These are phyloP conservation scores for Hyposoter didymator DNA, from an alignment of 2,888 invertebrate species.

Conservation along the genomic window DNA sequence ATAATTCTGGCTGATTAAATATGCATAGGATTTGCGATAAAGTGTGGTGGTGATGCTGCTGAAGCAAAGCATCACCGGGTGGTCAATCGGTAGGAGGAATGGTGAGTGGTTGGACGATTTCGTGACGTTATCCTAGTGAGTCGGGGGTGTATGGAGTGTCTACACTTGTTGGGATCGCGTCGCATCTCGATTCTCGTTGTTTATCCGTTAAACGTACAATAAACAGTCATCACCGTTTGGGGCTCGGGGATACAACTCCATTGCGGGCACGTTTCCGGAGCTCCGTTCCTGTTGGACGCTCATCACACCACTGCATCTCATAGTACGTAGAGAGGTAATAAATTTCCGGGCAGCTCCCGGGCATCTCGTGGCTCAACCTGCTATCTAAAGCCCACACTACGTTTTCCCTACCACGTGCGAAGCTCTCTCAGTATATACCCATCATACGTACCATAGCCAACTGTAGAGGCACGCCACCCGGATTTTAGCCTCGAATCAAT, in stretches of 20 bases:
- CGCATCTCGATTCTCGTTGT: constrained; percentile 73
- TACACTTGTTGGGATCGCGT: constrained; percentile 54
- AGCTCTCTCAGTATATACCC: constrained; percentile 28
- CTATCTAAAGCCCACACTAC: constrained; percentile 53
- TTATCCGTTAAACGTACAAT: constrained; percentile 80
- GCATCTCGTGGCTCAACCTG: constrained; percentile 37
- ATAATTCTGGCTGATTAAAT: constrained; percentile 82
- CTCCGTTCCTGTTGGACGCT: constrained; percentile 47
- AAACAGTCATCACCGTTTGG: constrained; percentile 74
- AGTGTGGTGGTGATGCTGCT: constrained; percentile 19
- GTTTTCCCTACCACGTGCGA: constrained; percentile 58
- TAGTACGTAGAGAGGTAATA: constrained; percentile 57
- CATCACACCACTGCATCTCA: constrained; percentile 45
- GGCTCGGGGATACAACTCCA: constrained; percentile 70
- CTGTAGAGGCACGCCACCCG: constrained; percentile 4
- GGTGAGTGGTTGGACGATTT: constrained; percentile 71
- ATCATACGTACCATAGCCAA: constrained; percentile 13
- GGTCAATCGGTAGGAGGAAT: constrained; percentile 18
- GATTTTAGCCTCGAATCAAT: constrained; percentile 40
- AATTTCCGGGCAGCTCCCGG: constrained; percentile 53
- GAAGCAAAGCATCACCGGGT: constrained; percentile 45
- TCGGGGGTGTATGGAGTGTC: constrained; percentile 30
- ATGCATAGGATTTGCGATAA: constrained; percentile 78
- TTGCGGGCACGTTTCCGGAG: constrained; percentile 70
- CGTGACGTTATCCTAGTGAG: constrained; percentile 71